A percentile compares a stretch with the other conserved stretches of the same genome.
phyloP scores from a whole-genome alignment of 1,140 invertebrate species.

The Apocrypta bakeri region DNA sequence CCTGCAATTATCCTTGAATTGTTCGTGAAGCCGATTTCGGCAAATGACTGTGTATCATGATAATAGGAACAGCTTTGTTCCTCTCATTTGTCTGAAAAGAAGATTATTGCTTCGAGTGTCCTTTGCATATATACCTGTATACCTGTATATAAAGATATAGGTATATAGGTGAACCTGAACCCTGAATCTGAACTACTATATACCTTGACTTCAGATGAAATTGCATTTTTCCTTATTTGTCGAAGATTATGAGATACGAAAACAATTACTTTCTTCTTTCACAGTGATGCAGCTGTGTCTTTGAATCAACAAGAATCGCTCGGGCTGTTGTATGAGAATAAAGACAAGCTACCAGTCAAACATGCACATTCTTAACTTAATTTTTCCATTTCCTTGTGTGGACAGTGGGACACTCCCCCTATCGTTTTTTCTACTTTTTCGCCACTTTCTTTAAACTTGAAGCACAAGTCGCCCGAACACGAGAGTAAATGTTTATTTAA shows the following conservation, averaged over 20 bases:
- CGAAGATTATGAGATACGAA: no score
- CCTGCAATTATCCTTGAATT: not conserved
- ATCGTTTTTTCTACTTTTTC: no score
- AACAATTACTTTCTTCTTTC: not conserved
- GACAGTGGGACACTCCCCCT: not conserved
- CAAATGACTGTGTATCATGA: not conserved
- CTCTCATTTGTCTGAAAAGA: not conserved
- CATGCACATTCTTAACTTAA: slow-evolving; percentile 50
- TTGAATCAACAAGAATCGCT: no score
- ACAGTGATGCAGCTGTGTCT: no score
- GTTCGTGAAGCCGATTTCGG: not conserved
- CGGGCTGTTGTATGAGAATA: not conserved
- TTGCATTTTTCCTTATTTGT: not conserved
- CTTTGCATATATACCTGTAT: no score
- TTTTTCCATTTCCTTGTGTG: slow-evolving; percentile 50
- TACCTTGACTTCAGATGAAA: not conserved
- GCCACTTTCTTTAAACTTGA: not conserved
- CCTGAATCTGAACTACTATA: no score
- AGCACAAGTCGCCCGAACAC: slow-evolving; percentile 49
- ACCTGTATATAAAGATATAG: no score
- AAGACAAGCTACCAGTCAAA: not conserved
- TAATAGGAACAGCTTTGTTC: not conserved
- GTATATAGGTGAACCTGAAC: no score
- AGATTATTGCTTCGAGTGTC: not conserved
- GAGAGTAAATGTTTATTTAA: slow-evolving; percentile 62